Evolutionary conservation across 2,797 vertebrate species (phyloP), one percentile per base, ranked within the genome.

Genomic region (Leuciscus waleckii): DNA sequence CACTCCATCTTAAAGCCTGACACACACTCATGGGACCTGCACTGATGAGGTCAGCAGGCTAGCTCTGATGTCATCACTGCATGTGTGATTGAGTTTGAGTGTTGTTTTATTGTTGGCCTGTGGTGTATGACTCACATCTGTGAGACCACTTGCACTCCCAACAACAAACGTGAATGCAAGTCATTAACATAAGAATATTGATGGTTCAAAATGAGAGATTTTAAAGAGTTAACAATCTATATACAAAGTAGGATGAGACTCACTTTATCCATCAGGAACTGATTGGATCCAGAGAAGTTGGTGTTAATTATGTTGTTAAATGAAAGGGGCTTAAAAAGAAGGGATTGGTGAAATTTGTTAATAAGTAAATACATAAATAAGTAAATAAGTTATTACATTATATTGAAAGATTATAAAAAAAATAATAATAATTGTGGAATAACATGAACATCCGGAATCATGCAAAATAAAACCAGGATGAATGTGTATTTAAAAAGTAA

Each of bases 31-130:
- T 21, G 69, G 82, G 81, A 77, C 41, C 37, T 41, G 39, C 26
- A 0, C 13, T 65, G 81, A 69, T 90, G 87, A 88, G 81, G 85
- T 88, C 89, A 90, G 80, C 58, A 70, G 79, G 77, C 58, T 11
- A 29, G 35, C 78, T 88, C 86, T 90, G 89, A 90, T 84, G 81
- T 90, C 87, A 88, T 88, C 61, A 35, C 68, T 65, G 68, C 41
- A 81, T 86, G 84, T 68, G 79, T 79, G 75, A 79, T 43, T 49
- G 76, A 26, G 54, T 10, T 63, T 63, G 39, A 83, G 70, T 39
- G 58, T 67, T 74, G 81, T 61, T 29, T 70, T 78, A 39, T 81
- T 81, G 79, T 70, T 84, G 37, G 65, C 54, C 76, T 78, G 87
- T 58, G 54, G 70, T 65, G 65, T 85, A 65, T 89, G 88, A 89